Base-by-base conservation (phyloP, 1,140 invertebrate species). In the Cryptotermes secundus region DNA sequence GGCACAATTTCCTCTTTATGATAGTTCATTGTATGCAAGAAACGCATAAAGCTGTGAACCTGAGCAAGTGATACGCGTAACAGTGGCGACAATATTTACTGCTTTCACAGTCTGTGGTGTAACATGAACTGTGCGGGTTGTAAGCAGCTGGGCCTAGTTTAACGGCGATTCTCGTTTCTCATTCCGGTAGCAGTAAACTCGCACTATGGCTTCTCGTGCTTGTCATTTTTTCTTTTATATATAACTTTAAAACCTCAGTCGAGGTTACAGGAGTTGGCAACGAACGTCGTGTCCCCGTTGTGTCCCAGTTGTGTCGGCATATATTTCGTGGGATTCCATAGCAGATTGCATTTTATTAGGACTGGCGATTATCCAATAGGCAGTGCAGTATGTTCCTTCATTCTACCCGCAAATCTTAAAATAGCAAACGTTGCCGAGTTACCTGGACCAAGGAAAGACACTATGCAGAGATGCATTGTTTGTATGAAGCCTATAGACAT, bases 301-400 rank as follows among this genome's bases (percentile, higher is more conserved):
- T 72, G 59, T 31, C 59, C 59, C n/a, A 6, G 2, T 31, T 72
- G 59, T 31, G 26, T 72, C 59, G 59, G 3, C 19, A 72, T 72
- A n/a, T 16, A 72, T 72, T 72, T 72, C 59, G 14, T 31, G 59
- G 59, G 59, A 72, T 72, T 72, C 26, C 59, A 72, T 9, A 72
- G 59, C 59, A 72, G 59, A 31, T n/a, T 72, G 59, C 26, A 72
- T 72, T 31, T 59, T 72, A 72, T 72, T 72, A 72, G 59, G n/a
- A 72, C 31, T 72, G 59, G 59, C 59, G 59, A 72, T 72, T 72
- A 12, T 72, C 59, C 59, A 72, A 26, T 72, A 26, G 59, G 59
- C n/a, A 72, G 59, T 31, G 26, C n/a, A 72, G n/a, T 72, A 72
- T 72, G 59, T 72, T 31, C n/a, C 59, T 72, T 72, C 9, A 1